phyloP scores from a whole-genome alignment of 2,888 invertebrate species.

The Autographa pulchrina region DNA sequence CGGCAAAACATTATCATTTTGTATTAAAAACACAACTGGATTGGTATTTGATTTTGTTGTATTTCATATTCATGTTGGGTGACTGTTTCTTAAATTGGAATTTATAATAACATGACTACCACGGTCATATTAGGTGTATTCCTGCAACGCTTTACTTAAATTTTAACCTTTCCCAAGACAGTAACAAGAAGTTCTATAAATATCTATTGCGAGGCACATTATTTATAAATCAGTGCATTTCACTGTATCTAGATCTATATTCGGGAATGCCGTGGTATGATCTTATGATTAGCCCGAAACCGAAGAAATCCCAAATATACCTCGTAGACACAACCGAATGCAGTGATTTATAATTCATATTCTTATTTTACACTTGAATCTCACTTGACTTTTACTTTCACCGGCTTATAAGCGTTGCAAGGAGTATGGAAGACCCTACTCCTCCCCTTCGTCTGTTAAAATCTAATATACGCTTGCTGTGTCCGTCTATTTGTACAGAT shows the following conservation, averaged over 20 bases:
- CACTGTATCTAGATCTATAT: background rate
- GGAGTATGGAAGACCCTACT: conserved; percentile 51
- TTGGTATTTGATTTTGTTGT: conserved; percentile 8
- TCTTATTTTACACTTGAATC: background rate
- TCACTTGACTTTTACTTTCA: background rate
- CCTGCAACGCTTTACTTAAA: conserved; percentile 35
- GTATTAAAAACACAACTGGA: conserved; percentile 10
- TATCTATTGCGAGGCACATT: background rate
- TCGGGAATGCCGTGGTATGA: background rate
- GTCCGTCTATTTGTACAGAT: conserved; percentile 54
- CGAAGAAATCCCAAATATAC: no score
- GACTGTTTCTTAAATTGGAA: conserved; percentile 18
- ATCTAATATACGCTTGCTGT: conserved; percentile 55
- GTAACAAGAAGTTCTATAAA: background rate
- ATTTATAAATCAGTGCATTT: background rate
- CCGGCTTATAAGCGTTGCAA: conserved; percentile 29
- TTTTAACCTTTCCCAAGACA: background rate
- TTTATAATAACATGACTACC: conserved; percentile 33
- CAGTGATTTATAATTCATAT: background rate
- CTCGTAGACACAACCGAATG: background rate
- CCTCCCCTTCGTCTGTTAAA: conserved; percentile 65
- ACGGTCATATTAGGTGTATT: conserved; percentile 17
- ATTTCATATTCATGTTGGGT: conserved; percentile 28
- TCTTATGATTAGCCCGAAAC: background rate
- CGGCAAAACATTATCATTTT: conserved; percentile 26